phyloP scores from a whole-genome alignment of 2,797 vertebrate genomes.

The Tapera naevia region DNA sequence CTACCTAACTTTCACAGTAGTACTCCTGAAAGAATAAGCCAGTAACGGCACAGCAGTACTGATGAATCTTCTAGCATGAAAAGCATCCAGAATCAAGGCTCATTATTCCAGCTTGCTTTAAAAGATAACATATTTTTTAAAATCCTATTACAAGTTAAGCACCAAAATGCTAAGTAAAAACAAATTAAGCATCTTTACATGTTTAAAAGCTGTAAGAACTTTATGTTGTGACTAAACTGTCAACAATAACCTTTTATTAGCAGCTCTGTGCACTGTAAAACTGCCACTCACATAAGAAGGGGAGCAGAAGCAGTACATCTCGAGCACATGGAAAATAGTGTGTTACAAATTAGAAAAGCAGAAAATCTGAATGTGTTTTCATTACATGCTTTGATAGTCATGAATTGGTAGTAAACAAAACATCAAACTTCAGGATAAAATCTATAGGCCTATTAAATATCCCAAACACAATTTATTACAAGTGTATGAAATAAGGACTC shows the following conservation, averaged over 20 bases:
- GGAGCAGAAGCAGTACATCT: background rate
- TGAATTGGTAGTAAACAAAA: background rate
- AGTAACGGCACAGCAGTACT: background rate
- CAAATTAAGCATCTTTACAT: background rate
- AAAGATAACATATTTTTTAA: background rate
- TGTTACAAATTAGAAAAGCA: background rate
- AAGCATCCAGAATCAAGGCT: background rate
- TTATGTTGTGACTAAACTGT: constrained; percentile 2
- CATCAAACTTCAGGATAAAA: background rate
- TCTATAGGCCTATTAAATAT: background rate
- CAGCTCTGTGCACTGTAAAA: background rate
- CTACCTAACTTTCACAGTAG: background rate
- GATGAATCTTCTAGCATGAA: background rate
- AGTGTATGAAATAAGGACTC: background rate
- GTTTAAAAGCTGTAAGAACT: background rate
- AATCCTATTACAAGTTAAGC: background rate
- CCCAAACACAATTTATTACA: background rate
- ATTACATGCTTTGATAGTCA: constrained; percentile 1
- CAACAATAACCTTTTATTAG: background rate
- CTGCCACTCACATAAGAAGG: background rate
- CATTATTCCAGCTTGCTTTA: background rate
- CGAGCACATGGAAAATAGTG: background rate
- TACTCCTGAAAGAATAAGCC: background rate
- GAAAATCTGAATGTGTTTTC: background rate
- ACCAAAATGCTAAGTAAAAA: constrained; percentile 10